Evolutionary conservation across 1,140 invertebrate genomes (phyloP), one percentile per base, ranked within the genome.

Genomic region (Drosophila dunni): DNA sequence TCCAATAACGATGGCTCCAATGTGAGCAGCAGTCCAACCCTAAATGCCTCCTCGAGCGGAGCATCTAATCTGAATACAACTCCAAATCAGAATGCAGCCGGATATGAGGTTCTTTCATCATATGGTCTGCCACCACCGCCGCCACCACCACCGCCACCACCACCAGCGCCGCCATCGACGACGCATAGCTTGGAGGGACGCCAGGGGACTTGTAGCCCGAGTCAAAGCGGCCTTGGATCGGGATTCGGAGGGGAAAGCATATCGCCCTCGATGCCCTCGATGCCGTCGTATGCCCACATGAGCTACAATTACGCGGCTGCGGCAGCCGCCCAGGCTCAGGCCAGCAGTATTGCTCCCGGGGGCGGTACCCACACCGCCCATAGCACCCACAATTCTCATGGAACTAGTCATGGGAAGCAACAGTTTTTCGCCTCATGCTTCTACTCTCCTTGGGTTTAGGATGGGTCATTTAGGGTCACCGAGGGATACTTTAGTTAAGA

Each of bases 381-480:
- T 6, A 29, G 24, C 24, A 29, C 24, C 24, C 24, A 38, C 7
- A 81, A 67, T 10, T 53, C 77, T 5, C 81, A 89, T 40, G 78
- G 62, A 8, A 38, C 84, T 9, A 6, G 11, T 13, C 40, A 42
- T 42, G 90, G 90, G 48, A 91, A 91, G 34, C 90, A 91, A 48
- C 90, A 91, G 54, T 91, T 91, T 45, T 91, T 91, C 24, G 90
- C 90, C 1, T 91, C 90, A 6, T 91, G 90, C 48, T 91, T 91
- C 20, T 91, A 91, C 44, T 91, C 90, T n/a, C 90, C 90, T 13
- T 91, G 90, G 90, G 90, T 90, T 8, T 91, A 85, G 69, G 13
- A 24, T 51, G 7, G 7, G 24, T 29, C 24, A 29, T 3, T 29
- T 29, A 5, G 24, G 24, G 24, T 15, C 13, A 6, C 15, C 9